A percentile compares a stretch with the other conserved stretches of the same genome.
Conservation (phyloP, 2,113 vertebrate species). For the Opisthocomus hoazin region DNA sequence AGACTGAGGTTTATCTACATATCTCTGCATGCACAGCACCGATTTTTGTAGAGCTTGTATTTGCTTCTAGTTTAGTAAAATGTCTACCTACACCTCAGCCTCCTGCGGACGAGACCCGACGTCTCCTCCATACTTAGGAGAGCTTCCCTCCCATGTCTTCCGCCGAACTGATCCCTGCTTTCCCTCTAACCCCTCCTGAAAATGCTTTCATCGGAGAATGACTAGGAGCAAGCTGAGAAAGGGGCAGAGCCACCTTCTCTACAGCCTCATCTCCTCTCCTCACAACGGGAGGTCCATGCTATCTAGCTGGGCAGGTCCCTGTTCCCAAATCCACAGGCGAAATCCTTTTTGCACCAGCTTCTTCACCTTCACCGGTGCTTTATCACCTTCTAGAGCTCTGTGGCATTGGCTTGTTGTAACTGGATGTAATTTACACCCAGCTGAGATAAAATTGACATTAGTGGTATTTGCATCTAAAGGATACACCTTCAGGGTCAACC, state of each 20-base stretch:
- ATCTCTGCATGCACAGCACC: rapidly evolving
- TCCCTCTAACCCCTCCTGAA: not conserved
- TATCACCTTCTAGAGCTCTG: not conserved
- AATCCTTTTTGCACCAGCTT: not conserved
- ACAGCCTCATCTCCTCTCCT: not conserved
- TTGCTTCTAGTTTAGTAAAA: not conserved
- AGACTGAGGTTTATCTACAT: not conserved
- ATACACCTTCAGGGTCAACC: not conserved
- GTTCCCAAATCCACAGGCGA: not conserved
- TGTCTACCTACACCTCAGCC: not conserved
- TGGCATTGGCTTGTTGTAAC: not conserved
- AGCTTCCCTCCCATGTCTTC: rapidly evolving
- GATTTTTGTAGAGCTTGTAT: no score
- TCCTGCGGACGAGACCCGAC: not conserved
- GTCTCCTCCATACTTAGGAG: not conserved
- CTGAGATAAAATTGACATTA: not conserved
- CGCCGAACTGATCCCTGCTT: not conserved
- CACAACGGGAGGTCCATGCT: rapidly evolving
- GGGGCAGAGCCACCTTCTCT: not conserved
- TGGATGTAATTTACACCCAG: not conserved
- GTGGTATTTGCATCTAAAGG: not conserved
- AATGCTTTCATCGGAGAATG: not conserved
- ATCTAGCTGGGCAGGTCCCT: not conserved
- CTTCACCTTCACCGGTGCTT: not conserved
- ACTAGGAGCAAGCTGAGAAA: not conserved